These are phyloP conservation scores for Ethmia dodecea DNA, from an alignment of 2,888 invertebrate species.

Conservation along the genomic window DNA sequence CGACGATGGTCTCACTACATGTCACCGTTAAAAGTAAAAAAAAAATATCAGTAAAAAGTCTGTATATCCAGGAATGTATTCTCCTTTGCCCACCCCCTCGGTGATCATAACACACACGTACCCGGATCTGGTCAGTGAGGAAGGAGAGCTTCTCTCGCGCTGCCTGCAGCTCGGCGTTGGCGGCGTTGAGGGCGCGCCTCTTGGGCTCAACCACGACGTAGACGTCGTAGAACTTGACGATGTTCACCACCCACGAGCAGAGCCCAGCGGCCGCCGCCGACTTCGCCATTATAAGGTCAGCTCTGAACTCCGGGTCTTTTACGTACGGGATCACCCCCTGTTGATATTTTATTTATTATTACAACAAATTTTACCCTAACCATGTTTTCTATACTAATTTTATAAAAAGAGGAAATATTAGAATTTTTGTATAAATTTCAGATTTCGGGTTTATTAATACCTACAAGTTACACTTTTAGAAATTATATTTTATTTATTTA, in stretches of 20 bases:
- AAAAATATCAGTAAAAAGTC: too few species aligned
- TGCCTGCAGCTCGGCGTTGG: constrained; percentile 89
- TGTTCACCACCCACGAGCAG: constrained; percentile 97
- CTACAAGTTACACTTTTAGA: too few species aligned
- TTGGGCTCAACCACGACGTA: constrained; percentile 96
- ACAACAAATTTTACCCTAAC: too few species aligned
- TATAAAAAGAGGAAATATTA: too few species aligned
- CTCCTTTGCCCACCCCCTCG: too few species aligned
- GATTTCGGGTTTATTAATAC: too few species aligned
- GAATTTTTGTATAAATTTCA: too few species aligned
- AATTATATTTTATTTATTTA: too few species aligned
- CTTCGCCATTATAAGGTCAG: constrained; percentile 89
- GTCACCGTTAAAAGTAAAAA: too few species aligned
- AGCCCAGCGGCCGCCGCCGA: constrained; percentile 95
- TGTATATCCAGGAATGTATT: too few species aligned
- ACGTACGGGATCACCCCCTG: constrained; percentile 77
- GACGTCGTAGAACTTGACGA: constrained; percentile 92
- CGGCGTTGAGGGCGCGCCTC: constrained; percentile 88
- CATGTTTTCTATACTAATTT: too few species aligned
- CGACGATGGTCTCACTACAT: too few species aligned
- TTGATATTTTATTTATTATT: neutral
- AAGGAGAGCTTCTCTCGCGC: constrained; percentile 88
- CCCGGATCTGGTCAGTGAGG: constrained; percentile 84
- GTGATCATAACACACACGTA: constrained; percentile 27
- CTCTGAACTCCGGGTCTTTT: constrained; percentile 87